Conservation (phyloP, 2,888 invertebrate species). For the Athalia cordata region DNA sequence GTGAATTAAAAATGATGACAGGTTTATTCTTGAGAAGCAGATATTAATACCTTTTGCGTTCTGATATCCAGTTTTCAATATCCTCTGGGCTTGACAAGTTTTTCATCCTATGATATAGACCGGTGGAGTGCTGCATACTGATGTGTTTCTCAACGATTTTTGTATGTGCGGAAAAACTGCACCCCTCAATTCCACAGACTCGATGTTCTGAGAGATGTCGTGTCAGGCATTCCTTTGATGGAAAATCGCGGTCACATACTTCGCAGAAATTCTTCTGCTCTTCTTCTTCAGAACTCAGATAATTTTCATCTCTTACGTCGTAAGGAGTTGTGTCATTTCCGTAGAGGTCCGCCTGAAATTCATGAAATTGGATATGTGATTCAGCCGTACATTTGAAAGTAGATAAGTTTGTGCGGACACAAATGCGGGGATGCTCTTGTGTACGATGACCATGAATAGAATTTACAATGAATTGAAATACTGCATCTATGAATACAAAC, state of each 20-base stretch:
- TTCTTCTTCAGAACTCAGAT: slow-evolving; percentile 56
- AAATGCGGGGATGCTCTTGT: no score
- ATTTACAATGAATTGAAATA: no score
- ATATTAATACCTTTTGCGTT: slow-evolving; percentile 79
- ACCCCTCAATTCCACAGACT: slow-evolving; percentile 87
- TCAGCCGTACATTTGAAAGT: not conserved
- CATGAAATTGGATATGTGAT: slow-evolving; percentile 8
- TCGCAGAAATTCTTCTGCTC: slow-evolving; percentile 79
- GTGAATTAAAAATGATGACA: not conserved
- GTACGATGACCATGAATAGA: no score
- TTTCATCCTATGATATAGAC: slow-evolving; percentile 86
- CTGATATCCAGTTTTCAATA: slow-evolving; percentile 88
- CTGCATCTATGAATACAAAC: no score
- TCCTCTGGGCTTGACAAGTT: slow-evolving; percentile 87
- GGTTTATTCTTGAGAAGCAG: no score
- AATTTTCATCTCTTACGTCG: slow-evolving; percentile 61
- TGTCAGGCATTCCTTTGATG: slow-evolving; percentile 76
- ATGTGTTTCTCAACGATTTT: slow-evolving; percentile 88
- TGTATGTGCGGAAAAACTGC: slow-evolving; percentile 86
- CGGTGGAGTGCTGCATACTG: slow-evolving; percentile 88
- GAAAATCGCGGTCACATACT: slow-evolving; percentile 87
- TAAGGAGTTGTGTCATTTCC: slow-evolving; percentile 57
- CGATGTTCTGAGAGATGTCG: slow-evolving; percentile 85
- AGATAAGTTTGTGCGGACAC: no score
- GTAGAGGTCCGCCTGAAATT: slow-evolving; percentile 64